These are phyloP conservation scores for Neodiprion fabricii DNA, from an alignment of 1,140 invertebrate genomes.

Conservation along the genomic window DNA sequence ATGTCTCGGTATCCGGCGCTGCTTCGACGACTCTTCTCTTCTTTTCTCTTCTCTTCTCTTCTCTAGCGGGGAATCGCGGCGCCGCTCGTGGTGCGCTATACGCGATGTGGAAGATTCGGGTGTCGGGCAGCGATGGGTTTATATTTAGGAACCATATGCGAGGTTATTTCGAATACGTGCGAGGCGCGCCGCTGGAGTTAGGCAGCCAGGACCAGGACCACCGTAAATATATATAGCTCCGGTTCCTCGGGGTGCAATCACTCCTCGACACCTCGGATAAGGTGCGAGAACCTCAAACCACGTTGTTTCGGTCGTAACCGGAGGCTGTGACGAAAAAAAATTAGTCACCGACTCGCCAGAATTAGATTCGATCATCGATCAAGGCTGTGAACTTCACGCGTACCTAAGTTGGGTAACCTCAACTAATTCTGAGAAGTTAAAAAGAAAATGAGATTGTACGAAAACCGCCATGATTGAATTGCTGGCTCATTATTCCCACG, in stretches of 20 bases:
- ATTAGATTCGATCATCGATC: too few species aligned
- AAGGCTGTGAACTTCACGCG: too few species aligned
- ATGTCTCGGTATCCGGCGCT: constrained; percentile 1
- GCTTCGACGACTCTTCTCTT: constrained; percentile 16
- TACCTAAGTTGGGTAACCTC: too few species aligned
- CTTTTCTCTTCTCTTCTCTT: constrained; percentile 24
- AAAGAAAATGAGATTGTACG: too few species aligned
- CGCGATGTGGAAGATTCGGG: constrained; percentile 1
- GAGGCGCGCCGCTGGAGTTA: neutral
- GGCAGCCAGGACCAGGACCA: neutral
- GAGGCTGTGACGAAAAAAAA: too few species aligned
- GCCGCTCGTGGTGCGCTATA: constrained; percentile 10
- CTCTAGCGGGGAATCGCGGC: constrained; percentile 22
- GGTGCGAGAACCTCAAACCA: too few species aligned
- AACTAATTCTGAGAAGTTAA: too few species aligned
- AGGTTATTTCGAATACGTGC: constrained; percentile 1
- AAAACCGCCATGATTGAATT: too few species aligned
- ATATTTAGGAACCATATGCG: constrained; percentile 7
- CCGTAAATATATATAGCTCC: neutral
- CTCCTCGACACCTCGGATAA: neutral
- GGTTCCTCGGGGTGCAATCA: neutral
- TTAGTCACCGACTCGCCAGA: too few species aligned
- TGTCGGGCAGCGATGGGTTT: neutral
- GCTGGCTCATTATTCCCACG: too few species aligned
- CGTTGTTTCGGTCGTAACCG: too few species aligned